Evolutionary conservation across 1,140 invertebrate species (phyloP).

Genomic region (Hylyphantes graminicola): DNA sequence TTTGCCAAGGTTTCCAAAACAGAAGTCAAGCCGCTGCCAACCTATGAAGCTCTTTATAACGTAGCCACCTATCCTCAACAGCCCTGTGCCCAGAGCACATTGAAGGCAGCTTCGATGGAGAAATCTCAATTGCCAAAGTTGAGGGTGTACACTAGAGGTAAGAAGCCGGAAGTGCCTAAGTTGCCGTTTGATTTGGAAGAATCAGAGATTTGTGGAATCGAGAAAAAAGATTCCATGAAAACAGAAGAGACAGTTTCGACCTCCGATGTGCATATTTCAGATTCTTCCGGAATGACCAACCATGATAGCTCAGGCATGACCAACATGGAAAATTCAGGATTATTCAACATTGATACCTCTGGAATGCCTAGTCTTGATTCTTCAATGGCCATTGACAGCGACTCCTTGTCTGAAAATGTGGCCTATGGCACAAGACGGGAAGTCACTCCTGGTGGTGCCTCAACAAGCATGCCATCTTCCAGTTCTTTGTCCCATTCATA

Average conservation of each 20-base stretch:
- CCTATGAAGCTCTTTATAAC: slow-evolving; percentile 34
- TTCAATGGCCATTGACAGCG: not conserved
- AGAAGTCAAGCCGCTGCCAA: slow-evolving; percentile 31
- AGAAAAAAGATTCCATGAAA: slow-evolving; percentile 46
- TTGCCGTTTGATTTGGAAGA: slow-evolving; percentile 51
- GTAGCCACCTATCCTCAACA: not conserved
- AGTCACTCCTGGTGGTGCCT: not conserved
- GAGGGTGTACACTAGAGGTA: slow-evolving; percentile 55
- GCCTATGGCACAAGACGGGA: slow-evolving; percentile 33
- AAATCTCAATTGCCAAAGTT: slow-evolving; percentile 38
- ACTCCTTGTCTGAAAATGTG: slow-evolving; percentile 40
- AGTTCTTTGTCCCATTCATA: slow-evolving; percentile 18
- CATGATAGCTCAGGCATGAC: not conserved
- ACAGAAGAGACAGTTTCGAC: not conserved
- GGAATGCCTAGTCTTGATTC: slow-evolving; percentile 21
- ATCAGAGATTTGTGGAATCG: slow-evolving; percentile 42
- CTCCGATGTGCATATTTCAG: not conserved
- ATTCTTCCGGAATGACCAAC: not conserved
- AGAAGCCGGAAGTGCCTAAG: slow-evolving; percentile 48
- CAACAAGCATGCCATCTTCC: not conserved
- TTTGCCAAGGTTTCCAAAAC: not conserved
- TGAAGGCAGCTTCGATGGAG: slow-evolving; percentile 14
- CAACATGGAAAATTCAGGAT: too few relatives aligned
- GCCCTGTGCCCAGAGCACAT: not conserved
- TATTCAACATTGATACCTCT: too few relatives aligned